These are phyloP conservation scores for Peromyscus eremicus DNA, from an alignment of 2,797 vertebrate species.

Conservation along the genomic window DNA sequence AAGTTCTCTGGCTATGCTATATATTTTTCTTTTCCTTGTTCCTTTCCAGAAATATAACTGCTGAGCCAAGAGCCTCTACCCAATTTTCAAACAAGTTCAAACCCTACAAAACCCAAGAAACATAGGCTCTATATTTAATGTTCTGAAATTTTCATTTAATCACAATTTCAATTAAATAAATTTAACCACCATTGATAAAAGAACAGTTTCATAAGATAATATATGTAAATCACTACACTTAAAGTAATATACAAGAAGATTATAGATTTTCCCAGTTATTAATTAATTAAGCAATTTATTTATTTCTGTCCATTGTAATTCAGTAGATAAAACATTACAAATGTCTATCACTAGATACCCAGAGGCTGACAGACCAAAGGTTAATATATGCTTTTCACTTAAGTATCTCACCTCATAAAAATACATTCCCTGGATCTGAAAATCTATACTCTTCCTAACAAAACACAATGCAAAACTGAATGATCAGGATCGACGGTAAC, in stretches of 20 bases:
- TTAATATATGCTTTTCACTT: background rate
- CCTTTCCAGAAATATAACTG: slow-evolving; percentile 43
- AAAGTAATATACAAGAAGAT: background rate
- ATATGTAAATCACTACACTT: background rate
- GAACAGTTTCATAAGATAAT: background rate
- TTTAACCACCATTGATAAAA: background rate
- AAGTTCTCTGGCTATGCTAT: slow-evolving; percentile 7
- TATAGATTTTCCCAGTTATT: background rate
- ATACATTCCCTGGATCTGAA: background rate
- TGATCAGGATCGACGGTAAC: background rate
- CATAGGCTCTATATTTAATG: background rate
- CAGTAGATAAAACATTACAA: slow-evolving; percentile 14
- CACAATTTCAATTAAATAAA: slow-evolving; percentile 43
- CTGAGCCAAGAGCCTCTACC: slow-evolving; percentile 30
- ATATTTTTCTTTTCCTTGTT: background rate
- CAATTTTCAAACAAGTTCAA: slow-evolving; percentile 5
- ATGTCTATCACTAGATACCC: background rate
- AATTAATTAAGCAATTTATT: background rate
- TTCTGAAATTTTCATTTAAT: slow-evolving; percentile 37
- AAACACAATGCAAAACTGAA: background rate
- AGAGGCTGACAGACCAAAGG: background rate
- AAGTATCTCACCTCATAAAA: background rate
- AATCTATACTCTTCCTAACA: slow-evolving; percentile 28
- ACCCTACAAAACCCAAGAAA: slow-evolving; percentile 30
- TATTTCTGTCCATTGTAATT: background rate